Conservation (phyloP, 2,888 invertebrate species). For the Netelia inedita region DNA sequence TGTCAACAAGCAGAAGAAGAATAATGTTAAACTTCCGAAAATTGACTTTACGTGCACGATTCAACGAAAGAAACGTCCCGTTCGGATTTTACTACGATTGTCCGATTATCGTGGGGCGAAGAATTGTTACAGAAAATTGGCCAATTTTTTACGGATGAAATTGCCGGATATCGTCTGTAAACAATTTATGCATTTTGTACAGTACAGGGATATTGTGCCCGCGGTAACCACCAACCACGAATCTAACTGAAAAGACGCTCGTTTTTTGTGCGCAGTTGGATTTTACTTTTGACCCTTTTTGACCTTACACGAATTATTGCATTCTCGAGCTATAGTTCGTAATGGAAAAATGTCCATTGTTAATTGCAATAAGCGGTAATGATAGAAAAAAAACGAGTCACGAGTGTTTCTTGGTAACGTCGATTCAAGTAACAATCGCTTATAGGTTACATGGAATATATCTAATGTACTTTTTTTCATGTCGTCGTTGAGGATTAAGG, state of each 20-base stretch:
- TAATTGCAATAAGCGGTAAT: conserved; percentile 50
- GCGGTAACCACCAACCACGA: conserved; percentile 20
- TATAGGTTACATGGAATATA: no score
- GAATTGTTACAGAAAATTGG: conserved; percentile 79
- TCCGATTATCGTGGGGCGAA: conserved; percentile 75
- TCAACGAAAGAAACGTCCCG: conserved; percentile 76
- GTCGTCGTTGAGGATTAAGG: background rate
- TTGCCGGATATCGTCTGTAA: conserved; percentile 76
- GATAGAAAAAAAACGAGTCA: conserved; percentile 18
- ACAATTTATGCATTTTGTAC: conserved; percentile 76
- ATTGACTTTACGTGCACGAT: conserved; percentile 81
- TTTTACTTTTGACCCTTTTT: background rate
- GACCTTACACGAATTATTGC: background rate
- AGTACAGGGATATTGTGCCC: conserved; percentile 71
- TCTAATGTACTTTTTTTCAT: no score
- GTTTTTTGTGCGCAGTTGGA: conserved; percentile 1
- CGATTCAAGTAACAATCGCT: background rate
- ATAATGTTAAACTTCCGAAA: conserved; percentile 69
- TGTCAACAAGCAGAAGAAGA: conserved; percentile 68
- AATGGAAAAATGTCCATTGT: background rate
- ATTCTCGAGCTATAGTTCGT: background rate
- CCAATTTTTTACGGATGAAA: conserved; percentile 76
- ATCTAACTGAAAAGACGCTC: background rate
- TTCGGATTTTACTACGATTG: conserved; percentile 77
- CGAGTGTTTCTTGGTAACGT: background rate